These are phyloP conservation scores for Poeciliopsis turrubarensis DNA, from an alignment of 2,113 vertebrate species.

Conservation along the genomic window DNA sequence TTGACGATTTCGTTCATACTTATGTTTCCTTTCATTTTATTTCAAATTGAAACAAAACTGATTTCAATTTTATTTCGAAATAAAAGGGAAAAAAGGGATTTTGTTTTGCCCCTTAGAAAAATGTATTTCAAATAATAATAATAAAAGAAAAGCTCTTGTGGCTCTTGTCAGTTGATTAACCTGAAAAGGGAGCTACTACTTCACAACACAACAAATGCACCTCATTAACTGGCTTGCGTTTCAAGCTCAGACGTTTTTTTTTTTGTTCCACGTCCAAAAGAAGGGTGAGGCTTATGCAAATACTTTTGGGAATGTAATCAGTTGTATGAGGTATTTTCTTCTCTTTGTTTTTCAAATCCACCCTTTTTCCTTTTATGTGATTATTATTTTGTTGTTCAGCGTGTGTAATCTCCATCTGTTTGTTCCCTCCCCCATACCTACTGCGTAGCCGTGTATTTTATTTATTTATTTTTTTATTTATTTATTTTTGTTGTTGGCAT, in stretches of 20 bases:
- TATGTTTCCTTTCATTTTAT: neutral
- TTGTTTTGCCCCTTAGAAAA: too few relatives aligned
- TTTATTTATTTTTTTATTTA: neutral
- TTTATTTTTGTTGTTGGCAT: slow-evolving; percentile 13
- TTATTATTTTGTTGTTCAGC: slow-evolving; percentile 4
- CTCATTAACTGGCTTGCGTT: neutral
- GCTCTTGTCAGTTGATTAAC: slow-evolving; percentile 10
- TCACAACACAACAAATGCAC: neutral
- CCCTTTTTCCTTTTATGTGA: neutral
- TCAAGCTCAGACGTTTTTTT: neutral
- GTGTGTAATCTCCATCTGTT: slow-evolving; percentile 44
- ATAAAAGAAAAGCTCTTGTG: neutral
- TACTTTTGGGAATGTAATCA: neutral
- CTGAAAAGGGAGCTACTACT: neutral
- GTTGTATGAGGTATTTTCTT: neutral
- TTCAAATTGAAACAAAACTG: neutral
- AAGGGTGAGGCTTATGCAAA: neutral
- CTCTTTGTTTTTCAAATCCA: neutral
- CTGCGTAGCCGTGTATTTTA: slow-evolving; percentile 17
- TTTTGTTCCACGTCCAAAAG: neutral
- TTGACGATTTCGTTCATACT: neutral
- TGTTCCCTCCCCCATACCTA: slow-evolving; percentile 8
- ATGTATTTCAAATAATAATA: neutral
- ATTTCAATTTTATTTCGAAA: too few relatives aligned
- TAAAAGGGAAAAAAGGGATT: too few relatives aligned